Percentiles rank a stretch among this genome's conserved stretches.
These are phyloP conservation scores for Tenodera sinensis DNA, from an alignment of 2,888 invertebrate species.

Conservation along the genomic window DNA sequence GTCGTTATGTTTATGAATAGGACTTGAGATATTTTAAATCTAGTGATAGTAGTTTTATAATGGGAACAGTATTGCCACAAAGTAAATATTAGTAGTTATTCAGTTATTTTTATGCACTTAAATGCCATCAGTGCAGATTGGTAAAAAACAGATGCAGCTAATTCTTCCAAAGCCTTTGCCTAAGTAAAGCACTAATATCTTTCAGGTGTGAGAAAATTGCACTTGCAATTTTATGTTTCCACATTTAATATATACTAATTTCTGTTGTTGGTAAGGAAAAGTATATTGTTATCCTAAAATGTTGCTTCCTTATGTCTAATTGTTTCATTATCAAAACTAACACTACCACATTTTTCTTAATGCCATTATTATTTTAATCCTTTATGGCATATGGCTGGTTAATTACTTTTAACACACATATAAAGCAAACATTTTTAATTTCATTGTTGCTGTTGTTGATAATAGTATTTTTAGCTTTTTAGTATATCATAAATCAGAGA, in stretches of 20 bases:
- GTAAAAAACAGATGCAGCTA: neutral
- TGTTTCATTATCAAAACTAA: neutral
- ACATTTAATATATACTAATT: neutral
- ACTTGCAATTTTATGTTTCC: neutral
- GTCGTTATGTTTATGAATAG: too few species aligned
- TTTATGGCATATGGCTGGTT: neutral
- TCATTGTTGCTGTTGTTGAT: neutral
- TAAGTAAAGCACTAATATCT: neutral
- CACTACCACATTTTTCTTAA: neutral
- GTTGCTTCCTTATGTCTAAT: neutral
- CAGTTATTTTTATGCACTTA: too few species aligned
- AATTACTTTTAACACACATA: neutral
- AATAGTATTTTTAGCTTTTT: neutral
- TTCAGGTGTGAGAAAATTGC: neutral
- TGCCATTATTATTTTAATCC: neutral
- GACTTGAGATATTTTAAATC: too few species aligned
- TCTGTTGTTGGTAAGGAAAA: neutral
- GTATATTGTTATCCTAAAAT: neutral
- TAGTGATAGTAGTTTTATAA: too few species aligned
- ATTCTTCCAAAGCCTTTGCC: neutral
- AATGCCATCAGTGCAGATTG: too few species aligned
- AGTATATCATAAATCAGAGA: neutral
- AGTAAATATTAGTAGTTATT: too few species aligned
- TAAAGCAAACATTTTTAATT: neutral
- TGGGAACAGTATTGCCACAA: too few species aligned